phyloP scores from a whole-genome alignment of 2,797 vertebrate genomes.

The Artibeus jamaicensis region DNA sequence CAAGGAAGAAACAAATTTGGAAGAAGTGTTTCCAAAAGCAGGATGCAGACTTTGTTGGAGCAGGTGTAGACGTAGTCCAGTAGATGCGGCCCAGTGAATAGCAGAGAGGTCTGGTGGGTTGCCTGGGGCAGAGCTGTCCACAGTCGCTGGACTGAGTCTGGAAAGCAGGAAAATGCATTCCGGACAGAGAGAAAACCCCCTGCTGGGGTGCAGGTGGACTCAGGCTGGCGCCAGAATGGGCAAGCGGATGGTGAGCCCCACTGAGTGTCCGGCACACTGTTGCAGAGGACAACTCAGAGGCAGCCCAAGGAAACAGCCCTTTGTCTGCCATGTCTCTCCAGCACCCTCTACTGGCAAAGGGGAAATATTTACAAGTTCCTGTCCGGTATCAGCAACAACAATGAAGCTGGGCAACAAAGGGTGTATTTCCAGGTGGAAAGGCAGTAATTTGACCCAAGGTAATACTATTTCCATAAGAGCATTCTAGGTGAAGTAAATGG shows the following conservation, averaged over 20 bases:
- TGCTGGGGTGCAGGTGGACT: background rate
- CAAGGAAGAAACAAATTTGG: background rate
- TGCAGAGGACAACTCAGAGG: background rate
- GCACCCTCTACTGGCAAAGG: background rate
- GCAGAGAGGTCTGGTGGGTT: background rate
- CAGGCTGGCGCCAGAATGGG: background rate
- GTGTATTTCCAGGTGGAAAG: background rate
- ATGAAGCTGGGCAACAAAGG: background rate
- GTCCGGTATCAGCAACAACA: background rate
- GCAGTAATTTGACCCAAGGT: background rate
- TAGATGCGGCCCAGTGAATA: background rate
- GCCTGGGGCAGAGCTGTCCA: background rate
- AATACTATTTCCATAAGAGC: background rate
- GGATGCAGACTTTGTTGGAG: background rate
- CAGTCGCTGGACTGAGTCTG: background rate
- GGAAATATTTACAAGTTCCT: background rate
- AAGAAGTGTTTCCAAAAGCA: background rate
- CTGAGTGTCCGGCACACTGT: rapidly evolving
- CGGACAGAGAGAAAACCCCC: background rate
- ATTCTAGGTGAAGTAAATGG: background rate
- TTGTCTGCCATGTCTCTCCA: background rate
- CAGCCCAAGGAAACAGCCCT: background rate
- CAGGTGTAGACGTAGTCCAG: background rate
- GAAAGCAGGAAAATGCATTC: background rate
- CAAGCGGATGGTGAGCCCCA: background rate